A percentile compares a stretch with the other conserved stretches of the same genome.
These are phyloP conservation scores for Halichondria panicea DNA, from an alignment of 37 sponge, comb jelly and placozoan genomes.

Conservation along the genomic window DNA sequence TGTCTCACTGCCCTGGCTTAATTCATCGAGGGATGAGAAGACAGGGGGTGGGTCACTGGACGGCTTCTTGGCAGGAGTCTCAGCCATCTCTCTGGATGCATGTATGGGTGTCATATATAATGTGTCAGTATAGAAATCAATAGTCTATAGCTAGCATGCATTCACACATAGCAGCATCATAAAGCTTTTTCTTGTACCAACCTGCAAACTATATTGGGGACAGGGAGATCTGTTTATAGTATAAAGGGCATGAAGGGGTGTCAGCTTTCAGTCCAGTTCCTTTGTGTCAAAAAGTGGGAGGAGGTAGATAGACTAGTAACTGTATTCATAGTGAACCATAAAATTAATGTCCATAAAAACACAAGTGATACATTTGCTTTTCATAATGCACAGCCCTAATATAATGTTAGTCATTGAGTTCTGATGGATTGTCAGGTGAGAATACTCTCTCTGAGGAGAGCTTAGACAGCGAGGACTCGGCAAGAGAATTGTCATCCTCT, in stretches of 20 bases:
- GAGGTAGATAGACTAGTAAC: too few species aligned
- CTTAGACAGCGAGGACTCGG: constrained; percentile 21
- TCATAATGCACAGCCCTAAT: too few species aligned
- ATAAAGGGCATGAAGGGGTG: too few species aligned
- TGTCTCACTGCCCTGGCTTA: constrained; percentile 45
- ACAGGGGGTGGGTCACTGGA: constrained; percentile 24
- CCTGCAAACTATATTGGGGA: too few species aligned
- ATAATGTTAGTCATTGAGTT: too few species aligned
- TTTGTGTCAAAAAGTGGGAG: too few species aligned
- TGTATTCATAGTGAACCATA: background rate
- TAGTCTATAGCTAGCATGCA: background rate
- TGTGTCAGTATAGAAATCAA: background rate
- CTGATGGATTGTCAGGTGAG: constrained; percentile 29
- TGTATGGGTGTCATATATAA: background rate
- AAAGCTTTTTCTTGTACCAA: too few species aligned
- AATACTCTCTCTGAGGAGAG: constrained; percentile 42
- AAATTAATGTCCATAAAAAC: background rate
- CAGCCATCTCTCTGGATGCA: constrained; percentile 5
- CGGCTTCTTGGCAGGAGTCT: constrained; percentile 10
- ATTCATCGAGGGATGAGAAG: constrained; percentile 33
- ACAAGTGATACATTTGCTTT: background rate
- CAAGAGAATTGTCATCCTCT: background rate
- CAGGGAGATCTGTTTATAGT: too few species aligned
- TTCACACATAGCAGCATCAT: background rate
- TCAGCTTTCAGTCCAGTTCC: too few species aligned